Percentiles rank a stretch among this genome's conserved stretches.
These are phyloP conservation scores for Drosophila mayaguana DNA, from an alignment of 2,888 invertebrate species.

Conservation along the genomic window DNA sequence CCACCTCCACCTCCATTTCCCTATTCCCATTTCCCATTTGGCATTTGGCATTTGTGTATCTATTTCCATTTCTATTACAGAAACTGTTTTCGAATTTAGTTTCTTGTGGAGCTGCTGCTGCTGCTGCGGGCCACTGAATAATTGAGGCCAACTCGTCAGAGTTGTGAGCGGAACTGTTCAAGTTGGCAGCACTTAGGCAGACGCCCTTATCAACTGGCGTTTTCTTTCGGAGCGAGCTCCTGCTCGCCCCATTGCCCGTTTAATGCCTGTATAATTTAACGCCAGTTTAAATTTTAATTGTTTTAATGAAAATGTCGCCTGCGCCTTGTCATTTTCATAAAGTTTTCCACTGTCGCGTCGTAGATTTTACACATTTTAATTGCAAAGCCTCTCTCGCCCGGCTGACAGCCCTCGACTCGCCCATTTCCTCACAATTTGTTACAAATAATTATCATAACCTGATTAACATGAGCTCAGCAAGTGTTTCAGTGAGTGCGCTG, in stretches of 20 bases:
- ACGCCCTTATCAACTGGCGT: slow-evolving; percentile 44
- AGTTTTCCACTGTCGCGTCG: slow-evolving; percentile 67
- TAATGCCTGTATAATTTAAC: slow-evolving; percentile 83
- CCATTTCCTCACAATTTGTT: slow-evolving; percentile 80
- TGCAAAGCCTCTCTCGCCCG: slow-evolving; percentile 52
- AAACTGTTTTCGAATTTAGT: slow-evolving; percentile 14
- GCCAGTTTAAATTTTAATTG: slow-evolving; percentile 84
- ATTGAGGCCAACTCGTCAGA: slow-evolving; percentile 48
- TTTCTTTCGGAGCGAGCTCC: slow-evolving; percentile 7
- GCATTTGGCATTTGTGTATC: slow-evolving; percentile 8
- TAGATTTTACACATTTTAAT: slow-evolving; percentile 78
- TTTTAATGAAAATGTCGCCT: slow-evolving; percentile 81
- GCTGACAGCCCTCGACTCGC: slow-evolving; percentile 32
- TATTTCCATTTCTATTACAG: slow-evolving; percentile 9
- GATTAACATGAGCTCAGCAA: slow-evolving; percentile 84
- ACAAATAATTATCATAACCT: slow-evolving; percentile 85
- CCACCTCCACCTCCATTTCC: not conserved
- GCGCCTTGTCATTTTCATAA: slow-evolving; percentile 78
- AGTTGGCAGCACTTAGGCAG: slow-evolving; percentile 39
- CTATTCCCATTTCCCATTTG: not conserved
- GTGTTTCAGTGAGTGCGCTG: slow-evolving; percentile 41
- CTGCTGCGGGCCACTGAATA: slow-evolving; percentile 54
- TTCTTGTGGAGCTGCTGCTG: slow-evolving; percentile 20
- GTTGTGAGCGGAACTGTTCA: slow-evolving; percentile 28
- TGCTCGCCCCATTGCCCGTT: slow-evolving; percentile 57